Evolutionary conservation across 2,888 invertebrate genomes (phyloP).

Genomic region (Drosophila leonis): DNA sequence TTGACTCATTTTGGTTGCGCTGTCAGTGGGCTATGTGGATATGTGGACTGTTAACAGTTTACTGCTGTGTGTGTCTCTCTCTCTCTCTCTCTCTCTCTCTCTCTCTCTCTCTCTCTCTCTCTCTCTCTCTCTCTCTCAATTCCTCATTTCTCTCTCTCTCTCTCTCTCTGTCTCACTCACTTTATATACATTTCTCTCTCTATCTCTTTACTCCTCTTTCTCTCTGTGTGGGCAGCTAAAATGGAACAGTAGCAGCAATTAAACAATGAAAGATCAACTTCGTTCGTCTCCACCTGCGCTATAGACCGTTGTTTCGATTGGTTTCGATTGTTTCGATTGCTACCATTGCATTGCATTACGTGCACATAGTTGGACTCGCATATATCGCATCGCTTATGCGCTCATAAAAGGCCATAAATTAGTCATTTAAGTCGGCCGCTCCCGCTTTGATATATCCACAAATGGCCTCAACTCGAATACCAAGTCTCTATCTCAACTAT

Average conservation of each 20-base stretch:
- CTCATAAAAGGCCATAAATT: conserved; percentile 81
- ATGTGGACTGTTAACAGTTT: no score
- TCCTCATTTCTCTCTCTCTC: neutral
- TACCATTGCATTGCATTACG: conserved; percentile 63
- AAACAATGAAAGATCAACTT: neutral
- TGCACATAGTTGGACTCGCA: conserved; percentile 43
- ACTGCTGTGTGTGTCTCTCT: no score
- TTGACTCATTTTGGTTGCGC: no score
- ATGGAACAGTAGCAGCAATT: conserved; percentile 14
- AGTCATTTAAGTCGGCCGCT: conserved; percentile 77
- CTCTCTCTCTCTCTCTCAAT: neutral
- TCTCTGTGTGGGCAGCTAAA: neutral
- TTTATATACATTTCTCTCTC: neutral
- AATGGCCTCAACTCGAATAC: conserved; percentile 64
- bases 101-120: neutral
- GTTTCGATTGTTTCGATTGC: conserved; percentile 40
- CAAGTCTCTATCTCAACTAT: conserved; percentile 25
- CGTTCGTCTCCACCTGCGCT: neutral
- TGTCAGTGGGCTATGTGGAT: no score
- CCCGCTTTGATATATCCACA: conserved; percentile 74
- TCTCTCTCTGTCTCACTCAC: neutral
- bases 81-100: neutral
- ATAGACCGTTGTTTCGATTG: conserved; percentile 41
- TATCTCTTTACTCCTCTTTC: neutral
- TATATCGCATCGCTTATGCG: conserved; percentile 46